Evolutionary conservation across 2,113 vertebrate species (phyloP).

Genomic region (Clupea harengus): DNA sequence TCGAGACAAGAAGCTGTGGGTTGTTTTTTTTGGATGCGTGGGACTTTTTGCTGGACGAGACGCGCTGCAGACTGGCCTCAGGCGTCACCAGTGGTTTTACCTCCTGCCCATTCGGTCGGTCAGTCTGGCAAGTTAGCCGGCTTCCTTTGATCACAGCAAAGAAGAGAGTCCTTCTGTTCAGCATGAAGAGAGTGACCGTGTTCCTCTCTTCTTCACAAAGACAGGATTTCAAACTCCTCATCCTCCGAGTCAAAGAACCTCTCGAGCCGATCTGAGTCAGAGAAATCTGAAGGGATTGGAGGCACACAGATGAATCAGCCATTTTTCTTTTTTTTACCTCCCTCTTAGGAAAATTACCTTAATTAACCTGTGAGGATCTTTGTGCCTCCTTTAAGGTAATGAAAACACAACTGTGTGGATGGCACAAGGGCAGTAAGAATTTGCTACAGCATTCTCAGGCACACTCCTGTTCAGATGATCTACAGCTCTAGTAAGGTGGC

Average conservation of each 20-base stretch:
- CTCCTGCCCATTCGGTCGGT: slow-evolving; percentile 47
- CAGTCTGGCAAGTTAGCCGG: slow-evolving; percentile 49
- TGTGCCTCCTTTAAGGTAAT: neutral
- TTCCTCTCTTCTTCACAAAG: slow-evolving; percentile 76
- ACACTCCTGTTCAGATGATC: neutral
- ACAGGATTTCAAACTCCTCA: slow-evolving; percentile 97
- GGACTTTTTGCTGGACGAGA: slow-evolving; percentile 1
- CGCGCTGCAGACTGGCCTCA: slow-evolving; percentile 50
- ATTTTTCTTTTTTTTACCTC: neutral
- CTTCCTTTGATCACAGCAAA: slow-evolving; percentile 50
- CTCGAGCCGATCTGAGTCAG: slow-evolving; percentile 88
- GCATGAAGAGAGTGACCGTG: slow-evolving; percentile 41
- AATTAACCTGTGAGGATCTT: neutral
- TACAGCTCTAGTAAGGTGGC: neutral
- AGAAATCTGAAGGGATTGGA: slow-evolving; percentile 78
- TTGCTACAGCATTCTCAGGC: neutral
- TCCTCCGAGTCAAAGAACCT: slow-evolving; percentile 98
- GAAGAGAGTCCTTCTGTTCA: slow-evolving; percentile 45
- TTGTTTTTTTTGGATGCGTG: slow-evolving; percentile 29
- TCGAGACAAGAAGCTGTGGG: slow-evolving; percentile 56
- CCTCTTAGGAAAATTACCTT: neutral
- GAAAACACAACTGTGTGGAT: neutral
- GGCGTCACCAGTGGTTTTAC: slow-evolving; percentile 48
- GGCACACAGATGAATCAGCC: neutral
- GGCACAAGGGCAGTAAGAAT: neutral